Percentiles rank a stretch among this genome's conserved stretches.
These are phyloP conservation scores for Cichlasoma orientale DNA, from an alignment of 2,797 vertebrate species.

Conservation along the genomic window DNA sequence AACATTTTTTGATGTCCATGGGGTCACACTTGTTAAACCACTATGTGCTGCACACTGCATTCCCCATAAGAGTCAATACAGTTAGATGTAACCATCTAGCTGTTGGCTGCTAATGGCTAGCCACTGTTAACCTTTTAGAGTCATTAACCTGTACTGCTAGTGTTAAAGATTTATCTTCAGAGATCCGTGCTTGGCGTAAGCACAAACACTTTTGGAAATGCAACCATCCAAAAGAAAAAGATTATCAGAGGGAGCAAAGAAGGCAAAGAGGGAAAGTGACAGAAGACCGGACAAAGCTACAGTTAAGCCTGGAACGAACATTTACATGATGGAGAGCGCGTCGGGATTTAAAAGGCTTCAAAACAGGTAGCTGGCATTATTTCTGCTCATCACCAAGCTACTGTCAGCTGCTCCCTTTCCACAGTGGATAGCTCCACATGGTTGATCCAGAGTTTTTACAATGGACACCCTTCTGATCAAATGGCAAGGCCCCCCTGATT, in stretches of 20 bases:
- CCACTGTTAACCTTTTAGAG: not conserved
- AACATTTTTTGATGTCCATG: not conserved
- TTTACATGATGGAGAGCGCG: not conserved
- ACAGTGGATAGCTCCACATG: not conserved
- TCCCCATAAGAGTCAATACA: not conserved
- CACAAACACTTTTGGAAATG: not conserved
- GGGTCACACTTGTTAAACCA: not conserved
- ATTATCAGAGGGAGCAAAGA: not conserved
- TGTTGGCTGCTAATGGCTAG: not conserved
- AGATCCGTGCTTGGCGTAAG: too few species aligned
- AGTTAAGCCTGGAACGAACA: not conserved
- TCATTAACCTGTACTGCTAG: not conserved
- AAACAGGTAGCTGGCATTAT: not conserved
- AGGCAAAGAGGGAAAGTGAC: not conserved
- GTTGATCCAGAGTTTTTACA: not conserved
- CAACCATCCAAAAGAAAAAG: not conserved
- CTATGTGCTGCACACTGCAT: not conserved
- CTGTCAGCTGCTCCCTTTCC: not conserved
- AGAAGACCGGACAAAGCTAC: not conserved
- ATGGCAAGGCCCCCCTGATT: too few species aligned
- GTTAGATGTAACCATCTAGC: not conserved
- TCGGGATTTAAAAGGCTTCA: accelerated
- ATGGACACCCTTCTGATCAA: not conserved
- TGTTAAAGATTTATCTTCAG: not conserved
- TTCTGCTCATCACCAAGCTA: not conserved